A percentile compares a stretch with the other conserved stretches of the same genome.
phyloP scores from a whole-genome alignment of 1,140 invertebrate species.

The Augochlora pura region DNA sequence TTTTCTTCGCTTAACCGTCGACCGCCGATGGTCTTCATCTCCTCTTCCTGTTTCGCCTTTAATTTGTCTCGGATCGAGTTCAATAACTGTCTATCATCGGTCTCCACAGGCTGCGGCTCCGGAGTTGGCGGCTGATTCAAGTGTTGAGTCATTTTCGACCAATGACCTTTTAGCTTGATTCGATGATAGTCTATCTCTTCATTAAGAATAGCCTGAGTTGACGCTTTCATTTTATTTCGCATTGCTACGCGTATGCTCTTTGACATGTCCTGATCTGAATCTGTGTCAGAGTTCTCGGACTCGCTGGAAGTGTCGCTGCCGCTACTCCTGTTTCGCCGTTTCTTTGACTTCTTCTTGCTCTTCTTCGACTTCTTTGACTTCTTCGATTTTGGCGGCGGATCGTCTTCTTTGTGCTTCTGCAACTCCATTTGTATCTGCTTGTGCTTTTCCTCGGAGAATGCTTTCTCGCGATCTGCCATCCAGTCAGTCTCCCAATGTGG shows the following conservation, averaged over 20 bases:
- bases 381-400: constrained; percentile 64
- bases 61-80: constrained; percentile 77
- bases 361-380: constrained; percentile 82
- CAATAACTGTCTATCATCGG: constrained; percentile 71
- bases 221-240: constrained; percentile 82
- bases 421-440: constrained; percentile 76
- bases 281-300: constrained; percentile 80
- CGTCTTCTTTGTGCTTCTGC: constrained; percentile 78
- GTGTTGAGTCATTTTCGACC: constrained; percentile 59
- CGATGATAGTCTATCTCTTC: constrained; percentile 77
- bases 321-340: constrained; percentile 79
- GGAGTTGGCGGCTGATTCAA: constrained; percentile 57
- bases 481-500: constrained; percentile 92
- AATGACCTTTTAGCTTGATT: constrained; percentile 66
- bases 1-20: constrained; percentile 52
- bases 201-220: constrained; percentile 77
- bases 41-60: constrained; percentile 78
- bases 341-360: constrained; percentile 83
- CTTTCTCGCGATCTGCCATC: constrained; percentile 89
- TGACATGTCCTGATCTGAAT: constrained; percentile 80
- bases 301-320: constrained; percentile 79
- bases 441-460: constrained; percentile 81
- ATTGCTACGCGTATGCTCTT: constrained; percentile 85
- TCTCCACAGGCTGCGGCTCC: constrained; percentile 51
- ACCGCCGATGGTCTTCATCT: constrained; percentile 69